phyloP scores from a whole-genome alignment of 1,140 invertebrate species.

The Bacillus rossius region DNA sequence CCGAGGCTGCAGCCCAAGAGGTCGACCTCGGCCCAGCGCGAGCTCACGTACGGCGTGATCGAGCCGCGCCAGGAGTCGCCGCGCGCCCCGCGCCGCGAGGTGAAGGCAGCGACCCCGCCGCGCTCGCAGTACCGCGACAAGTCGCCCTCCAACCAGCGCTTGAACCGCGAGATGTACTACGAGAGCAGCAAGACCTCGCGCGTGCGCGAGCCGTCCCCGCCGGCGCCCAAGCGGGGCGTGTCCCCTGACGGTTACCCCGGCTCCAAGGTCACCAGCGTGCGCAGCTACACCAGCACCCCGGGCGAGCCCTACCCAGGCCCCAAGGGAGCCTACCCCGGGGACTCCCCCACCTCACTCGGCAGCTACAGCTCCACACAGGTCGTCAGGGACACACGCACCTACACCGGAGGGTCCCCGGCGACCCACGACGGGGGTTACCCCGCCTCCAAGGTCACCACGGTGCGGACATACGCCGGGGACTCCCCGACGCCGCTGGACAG shows the following conservation, averaged over 20 bases:
- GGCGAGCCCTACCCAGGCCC: neutral
- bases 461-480: neutral
- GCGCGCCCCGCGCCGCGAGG: neutral
- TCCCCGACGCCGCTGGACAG: too few relatives aligned
- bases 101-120: neutral
- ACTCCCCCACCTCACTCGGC: too few relatives aligned
- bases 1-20: conserved; percentile 13
- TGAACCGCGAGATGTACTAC: conserved; percentile 6
- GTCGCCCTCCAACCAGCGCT: conserved; percentile 12
- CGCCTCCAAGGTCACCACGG: conserved; percentile 4
- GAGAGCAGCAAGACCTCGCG: conserved; percentile 3
- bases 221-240: neutral
- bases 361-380: neutral
- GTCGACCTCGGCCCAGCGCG: conserved; percentile 5
- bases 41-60: conserved; percentile 1
- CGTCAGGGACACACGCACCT: conserved; percentile 7
- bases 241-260: neutral
- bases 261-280: neutral
- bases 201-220: neutral
- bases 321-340: conserved; percentile 1
- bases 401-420: conserved; percentile 12
- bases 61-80: conserved; percentile 1
- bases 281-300: neutral
- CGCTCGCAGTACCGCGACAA: conserved; percentile 13
- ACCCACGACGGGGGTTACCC: neutral